phyloP scores from a whole-genome alignment of 2,113 vertebrate species.

The Leptodactylus fuscus region DNA sequence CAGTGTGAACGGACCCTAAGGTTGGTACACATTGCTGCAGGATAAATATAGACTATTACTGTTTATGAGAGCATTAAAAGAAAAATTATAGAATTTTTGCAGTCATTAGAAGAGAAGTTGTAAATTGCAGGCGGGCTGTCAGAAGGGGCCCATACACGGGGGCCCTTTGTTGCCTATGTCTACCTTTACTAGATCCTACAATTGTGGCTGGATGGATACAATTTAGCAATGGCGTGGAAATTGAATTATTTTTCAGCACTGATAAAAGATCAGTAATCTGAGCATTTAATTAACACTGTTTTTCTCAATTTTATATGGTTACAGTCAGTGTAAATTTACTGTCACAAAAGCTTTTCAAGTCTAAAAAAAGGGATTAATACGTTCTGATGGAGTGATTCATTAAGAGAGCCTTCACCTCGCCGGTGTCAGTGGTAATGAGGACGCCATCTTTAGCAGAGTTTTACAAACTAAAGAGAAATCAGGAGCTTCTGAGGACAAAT shows the following conservation, averaged over 20 bases:
- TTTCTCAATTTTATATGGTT: not conserved
- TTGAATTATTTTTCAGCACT: not conserved
- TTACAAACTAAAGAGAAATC: conserved; percentile 53
- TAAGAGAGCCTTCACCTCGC: not conserved
- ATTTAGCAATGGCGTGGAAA: not conserved
- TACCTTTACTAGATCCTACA: not conserved
- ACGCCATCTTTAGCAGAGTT: conserved; percentile 4
- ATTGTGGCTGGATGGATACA: not conserved
- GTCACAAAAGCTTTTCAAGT: conserved; percentile 19
- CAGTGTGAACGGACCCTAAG: no score
- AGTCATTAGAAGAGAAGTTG: not conserved
- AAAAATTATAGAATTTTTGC: not conserved
- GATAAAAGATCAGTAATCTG: not conserved
- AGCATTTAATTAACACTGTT: conserved; percentile 19
- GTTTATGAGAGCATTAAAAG: no score
- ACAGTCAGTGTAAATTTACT: conserved; percentile 22
- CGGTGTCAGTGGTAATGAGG: conserved; percentile 31
- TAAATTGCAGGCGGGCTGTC: not conserved
- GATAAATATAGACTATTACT: no score
- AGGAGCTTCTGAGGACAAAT: conserved; percentile 56
- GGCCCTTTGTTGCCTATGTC: not conserved
- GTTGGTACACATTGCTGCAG: no score
- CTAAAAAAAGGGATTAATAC: not conserved
- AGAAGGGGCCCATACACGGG: not conserved
- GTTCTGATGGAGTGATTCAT: conserved; percentile 20